These are phyloP conservation scores for Jordanella pulchra DNA, from an alignment of 2,797 vertebrate genomes.

Conservation along the genomic window DNA sequence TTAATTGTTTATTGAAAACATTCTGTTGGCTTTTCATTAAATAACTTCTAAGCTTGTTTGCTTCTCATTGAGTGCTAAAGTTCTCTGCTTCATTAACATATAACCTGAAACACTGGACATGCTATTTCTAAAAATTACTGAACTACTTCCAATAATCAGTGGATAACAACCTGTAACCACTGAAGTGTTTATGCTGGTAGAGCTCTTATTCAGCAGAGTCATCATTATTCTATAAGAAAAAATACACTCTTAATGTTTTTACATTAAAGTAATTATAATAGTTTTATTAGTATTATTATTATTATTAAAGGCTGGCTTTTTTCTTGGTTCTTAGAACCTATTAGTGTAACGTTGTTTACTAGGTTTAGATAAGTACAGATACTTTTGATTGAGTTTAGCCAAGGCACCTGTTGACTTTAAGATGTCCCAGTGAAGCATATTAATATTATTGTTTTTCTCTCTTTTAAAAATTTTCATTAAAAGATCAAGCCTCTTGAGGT, in stretches of 20 bases:
- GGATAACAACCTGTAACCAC: conserved; percentile 68
- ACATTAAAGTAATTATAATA: no score
- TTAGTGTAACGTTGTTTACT: conserved; percentile 66
- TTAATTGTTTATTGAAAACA: conserved; percentile 76
- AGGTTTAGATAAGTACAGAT: conserved; percentile 75
- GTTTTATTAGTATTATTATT: no score
- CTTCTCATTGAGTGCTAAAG: conserved; percentile 61
- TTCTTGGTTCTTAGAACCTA: conserved; percentile 39
- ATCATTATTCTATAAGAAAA: conserved; percentile 12
- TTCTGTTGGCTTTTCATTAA: conserved; percentile 79
- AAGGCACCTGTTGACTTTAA: conserved; percentile 71
- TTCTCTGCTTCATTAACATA: conserved; percentile 69
- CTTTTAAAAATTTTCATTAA: conserved; percentile 61
- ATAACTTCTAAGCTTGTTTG: conserved; percentile 64
- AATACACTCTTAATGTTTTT: no score
- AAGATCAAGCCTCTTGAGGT: conserved; percentile 26
- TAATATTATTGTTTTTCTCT: conserved; percentile 60
- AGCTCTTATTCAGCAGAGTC: conserved; percentile 48
- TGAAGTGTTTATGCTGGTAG: conserved; percentile 37
- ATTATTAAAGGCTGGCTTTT: background rate
- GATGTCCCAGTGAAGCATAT: conserved; percentile 69
- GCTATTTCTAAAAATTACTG: conserved; percentile 71
- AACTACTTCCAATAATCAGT: conserved; percentile 72
- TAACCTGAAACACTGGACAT: conserved; percentile 66
- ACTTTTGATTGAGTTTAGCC: conserved; percentile 72